phyloP scores from a whole-genome alignment of 2,797 vertebrate genomes.

The Arctocebus calabarensis region DNA sequence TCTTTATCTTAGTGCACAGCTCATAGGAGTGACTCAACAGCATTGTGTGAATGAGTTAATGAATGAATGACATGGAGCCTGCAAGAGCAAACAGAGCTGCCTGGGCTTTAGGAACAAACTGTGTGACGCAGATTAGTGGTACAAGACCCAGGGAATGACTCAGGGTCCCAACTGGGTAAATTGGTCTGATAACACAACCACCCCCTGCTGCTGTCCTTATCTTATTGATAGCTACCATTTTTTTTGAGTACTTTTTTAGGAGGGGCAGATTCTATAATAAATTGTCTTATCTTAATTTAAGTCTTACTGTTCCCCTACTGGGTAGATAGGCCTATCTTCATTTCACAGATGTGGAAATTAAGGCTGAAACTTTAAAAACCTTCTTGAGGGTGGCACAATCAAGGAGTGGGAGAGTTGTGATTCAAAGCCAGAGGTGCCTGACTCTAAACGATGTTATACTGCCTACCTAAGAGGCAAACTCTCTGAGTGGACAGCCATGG shows the following conservation, averaged over 20 bases:
- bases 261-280: background rate
- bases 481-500: fast-evolving
- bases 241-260: background rate
- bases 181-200: background rate
- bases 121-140: background rate
- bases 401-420: background rate
- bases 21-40: background rate
- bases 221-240: background rate
- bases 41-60: background rate
- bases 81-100: background rate
- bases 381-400: background rate
- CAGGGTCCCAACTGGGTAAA: background rate
- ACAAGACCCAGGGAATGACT: background rate
- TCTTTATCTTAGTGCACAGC: background rate
- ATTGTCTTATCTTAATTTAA: background rate
- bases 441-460: too few relatives aligned
- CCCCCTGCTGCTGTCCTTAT: background rate
- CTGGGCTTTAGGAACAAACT: fast-evolving
- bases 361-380: background rate
- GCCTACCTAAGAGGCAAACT: background rate
- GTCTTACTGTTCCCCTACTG: background rate
- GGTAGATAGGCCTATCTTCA: background rate
- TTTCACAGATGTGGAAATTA: background rate
- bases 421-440: background rate
- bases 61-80: fast-evolving